phyloP scores from a whole-genome alignment of 2,113 vertebrate species.

The Apistogramma diplotaenia region DNA sequence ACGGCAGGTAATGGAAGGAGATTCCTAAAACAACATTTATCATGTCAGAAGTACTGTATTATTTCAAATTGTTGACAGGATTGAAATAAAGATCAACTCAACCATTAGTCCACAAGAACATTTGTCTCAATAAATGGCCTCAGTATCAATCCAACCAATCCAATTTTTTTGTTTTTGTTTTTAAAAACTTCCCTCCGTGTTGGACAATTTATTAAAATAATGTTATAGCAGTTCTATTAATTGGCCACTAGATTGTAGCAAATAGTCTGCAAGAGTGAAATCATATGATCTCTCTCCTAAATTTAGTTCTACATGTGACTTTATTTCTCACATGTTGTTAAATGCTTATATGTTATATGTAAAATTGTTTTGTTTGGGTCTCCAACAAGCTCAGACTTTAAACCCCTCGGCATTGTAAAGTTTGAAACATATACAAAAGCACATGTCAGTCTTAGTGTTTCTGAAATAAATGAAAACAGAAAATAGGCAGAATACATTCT shows the following conservation, averaged over 20 bases:
- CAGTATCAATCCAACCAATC: background rate
- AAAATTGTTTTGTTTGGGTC: background rate
- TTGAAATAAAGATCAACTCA: background rate
- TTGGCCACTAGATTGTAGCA: constrained; percentile 3
- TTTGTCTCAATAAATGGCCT: background rate
- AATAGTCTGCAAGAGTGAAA: background rate
- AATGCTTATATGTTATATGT: background rate
- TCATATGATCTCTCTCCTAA: background rate
- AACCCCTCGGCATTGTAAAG: background rate
- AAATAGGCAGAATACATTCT: too few species aligned
- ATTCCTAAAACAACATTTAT: background rate
- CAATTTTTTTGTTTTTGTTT: too few species aligned
- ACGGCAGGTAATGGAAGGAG: background rate
- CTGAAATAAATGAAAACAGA: background rate
- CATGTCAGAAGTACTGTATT: background rate
- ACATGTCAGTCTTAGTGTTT: background rate
- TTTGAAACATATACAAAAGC: background rate
- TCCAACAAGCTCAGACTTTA: background rate
- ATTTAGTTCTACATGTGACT: background rate
- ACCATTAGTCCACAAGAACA: background rate
- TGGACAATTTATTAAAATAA: background rate
- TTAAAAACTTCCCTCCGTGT: background rate
- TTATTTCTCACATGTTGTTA: background rate
- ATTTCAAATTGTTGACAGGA: background rate
- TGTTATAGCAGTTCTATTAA: background rate